Conservation (phyloP, 2,113 vertebrate genomes). For the Nansenia antarctica region DNA sequence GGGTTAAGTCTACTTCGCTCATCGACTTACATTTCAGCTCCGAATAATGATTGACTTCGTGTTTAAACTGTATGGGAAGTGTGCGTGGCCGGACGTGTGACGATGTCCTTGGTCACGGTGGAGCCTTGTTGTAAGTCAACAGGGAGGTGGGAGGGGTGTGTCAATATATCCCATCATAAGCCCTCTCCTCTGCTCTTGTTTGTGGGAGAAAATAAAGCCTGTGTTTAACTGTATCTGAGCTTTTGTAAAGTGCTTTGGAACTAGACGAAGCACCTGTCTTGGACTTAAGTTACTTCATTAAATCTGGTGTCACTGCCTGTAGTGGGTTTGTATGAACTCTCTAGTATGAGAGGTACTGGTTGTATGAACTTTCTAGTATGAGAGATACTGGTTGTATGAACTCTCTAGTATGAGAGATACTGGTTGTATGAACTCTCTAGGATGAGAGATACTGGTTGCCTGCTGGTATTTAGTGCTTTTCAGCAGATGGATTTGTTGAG, state of each 20-base stretch:
- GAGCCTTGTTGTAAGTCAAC: not conserved
- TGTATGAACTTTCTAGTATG: not conserved
- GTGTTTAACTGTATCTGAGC: not conserved
- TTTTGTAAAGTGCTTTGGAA: slow-evolving; percentile 22
- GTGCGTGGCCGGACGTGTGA: too few relatives aligned
- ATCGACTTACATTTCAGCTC: not conserved
- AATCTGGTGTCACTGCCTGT: not conserved
- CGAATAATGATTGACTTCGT: slow-evolving; percentile 18
- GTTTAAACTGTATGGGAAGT: slow-evolving; percentile 14
- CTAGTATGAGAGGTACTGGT: not conserved
- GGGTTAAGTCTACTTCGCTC: too few relatives aligned
- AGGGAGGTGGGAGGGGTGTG: slow-evolving; percentile 1
- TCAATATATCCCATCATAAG: slow-evolving; percentile 41
- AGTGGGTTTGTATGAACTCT: too few relatives aligned
- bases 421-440: not conserved
- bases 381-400: not conserved
- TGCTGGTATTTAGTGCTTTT: not conserved
- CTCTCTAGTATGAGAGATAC: not conserved
- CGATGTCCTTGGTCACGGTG: not conserved
- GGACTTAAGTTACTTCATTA: not conserved
- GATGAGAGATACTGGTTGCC: not conserved
- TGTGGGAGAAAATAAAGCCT: slow-evolving; percentile 25
- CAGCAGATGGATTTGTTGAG: slow-evolving; percentile 40
- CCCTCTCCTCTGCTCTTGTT: slow-evolving; percentile 40
- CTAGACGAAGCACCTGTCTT: slow-evolving; percentile 17